These are phyloP conservation scores for Triplophysa tibetana DNA, from an alignment of 2,113 vertebrate genomes.

Conservation along the genomic window DNA sequence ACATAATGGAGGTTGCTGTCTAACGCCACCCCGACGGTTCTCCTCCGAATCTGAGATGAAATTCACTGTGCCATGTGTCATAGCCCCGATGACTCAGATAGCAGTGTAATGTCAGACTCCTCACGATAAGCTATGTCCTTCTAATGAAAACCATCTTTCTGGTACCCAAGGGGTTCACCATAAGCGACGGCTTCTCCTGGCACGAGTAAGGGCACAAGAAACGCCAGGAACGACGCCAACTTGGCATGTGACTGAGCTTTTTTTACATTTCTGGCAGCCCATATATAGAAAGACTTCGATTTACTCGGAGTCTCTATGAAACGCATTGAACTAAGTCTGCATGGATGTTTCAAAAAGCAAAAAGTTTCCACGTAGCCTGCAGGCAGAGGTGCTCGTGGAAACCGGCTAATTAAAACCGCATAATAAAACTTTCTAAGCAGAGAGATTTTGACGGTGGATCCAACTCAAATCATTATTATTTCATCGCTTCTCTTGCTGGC, in stretches of 20 bases:
- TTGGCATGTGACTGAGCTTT: constrained; percentile 39
- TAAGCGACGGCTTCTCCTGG: constrained; percentile 45
- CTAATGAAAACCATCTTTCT: constrained; percentile 69
- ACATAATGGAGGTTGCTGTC: constrained; percentile 21
- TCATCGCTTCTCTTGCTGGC: background rate
- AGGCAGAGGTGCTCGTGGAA: constrained; percentile 25
- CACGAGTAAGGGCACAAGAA: constrained; percentile 37
- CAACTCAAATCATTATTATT: background rate
- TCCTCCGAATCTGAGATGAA: constrained; percentile 3
- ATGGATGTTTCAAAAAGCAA: constrained; percentile 19
- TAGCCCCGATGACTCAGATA: constrained; percentile 13
- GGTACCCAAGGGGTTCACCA: constrained; percentile 54
- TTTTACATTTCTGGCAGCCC: constrained; percentile 35
- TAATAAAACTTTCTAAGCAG: constrained; percentile 16
- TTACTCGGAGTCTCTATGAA: background rate
- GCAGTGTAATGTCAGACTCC: constrained; percentile 50
- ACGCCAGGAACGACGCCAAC: constrained; percentile 50
- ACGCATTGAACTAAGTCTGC: constrained; percentile 42
- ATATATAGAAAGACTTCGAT: constrained; percentile 37
- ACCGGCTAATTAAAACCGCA: constrained; percentile 48
- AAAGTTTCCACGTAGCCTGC: constrained; percentile 38
- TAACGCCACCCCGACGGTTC: background rate
- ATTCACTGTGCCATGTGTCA: constrained; percentile 23
- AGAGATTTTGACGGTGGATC: background rate
- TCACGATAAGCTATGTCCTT: constrained; percentile 57